Percentiles rank a stretch among this genome's conserved stretches.
Evolutionary conservation across 1,140 invertebrate genomes (phyloP).

Genomic region (Centruroides vittatus): DNA sequence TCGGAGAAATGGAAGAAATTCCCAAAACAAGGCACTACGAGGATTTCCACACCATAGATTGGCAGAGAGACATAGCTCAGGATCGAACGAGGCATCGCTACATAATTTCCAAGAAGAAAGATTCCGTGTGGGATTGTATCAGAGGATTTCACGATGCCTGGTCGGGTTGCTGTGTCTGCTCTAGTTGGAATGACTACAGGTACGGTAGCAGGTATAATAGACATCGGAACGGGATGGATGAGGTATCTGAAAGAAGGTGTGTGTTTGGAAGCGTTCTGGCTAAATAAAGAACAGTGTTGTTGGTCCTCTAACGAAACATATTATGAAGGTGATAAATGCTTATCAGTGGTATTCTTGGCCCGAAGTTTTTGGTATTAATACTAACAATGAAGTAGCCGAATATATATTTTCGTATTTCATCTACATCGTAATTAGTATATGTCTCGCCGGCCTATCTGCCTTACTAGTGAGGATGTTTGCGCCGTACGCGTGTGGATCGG

Average conservation of each 20-base stretch:
- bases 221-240: constrained; percentile 99
- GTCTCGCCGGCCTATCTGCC: constrained; percentile 84
- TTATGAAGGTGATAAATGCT: constrained; percentile 76
- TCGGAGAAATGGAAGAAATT: background rate
- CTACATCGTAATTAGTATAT: constrained; percentile 82
- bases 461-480: constrained; percentile 95
- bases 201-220: constrained; percentile 44
- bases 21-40: constrained; percentile 92
- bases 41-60: constrained; percentile 99
- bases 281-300: constrained; percentile 98
- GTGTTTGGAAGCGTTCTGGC: constrained; percentile 94
- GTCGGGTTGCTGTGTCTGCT: constrained; percentile 97
- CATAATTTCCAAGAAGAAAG: constrained; percentile 70
- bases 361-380: constrained; percentile 30
- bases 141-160: constrained; percentile 81
- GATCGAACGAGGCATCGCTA: constrained; percentile 90
- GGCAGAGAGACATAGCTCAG: constrained; percentile 92
- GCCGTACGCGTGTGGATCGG: constrained; percentile 97
- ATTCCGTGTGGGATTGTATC: constrained; percentile 69
- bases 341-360: constrained; percentile 53
- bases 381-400: constrained; percentile 26
- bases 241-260: constrained; percentile 97
- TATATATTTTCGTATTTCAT: constrained; percentile 90
- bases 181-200: constrained; percentile 65
- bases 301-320: constrained; percentile 94